phyloP scores from a whole-genome alignment of 2,888 invertebrate genomes.

The Drosophila testacea region DNA sequence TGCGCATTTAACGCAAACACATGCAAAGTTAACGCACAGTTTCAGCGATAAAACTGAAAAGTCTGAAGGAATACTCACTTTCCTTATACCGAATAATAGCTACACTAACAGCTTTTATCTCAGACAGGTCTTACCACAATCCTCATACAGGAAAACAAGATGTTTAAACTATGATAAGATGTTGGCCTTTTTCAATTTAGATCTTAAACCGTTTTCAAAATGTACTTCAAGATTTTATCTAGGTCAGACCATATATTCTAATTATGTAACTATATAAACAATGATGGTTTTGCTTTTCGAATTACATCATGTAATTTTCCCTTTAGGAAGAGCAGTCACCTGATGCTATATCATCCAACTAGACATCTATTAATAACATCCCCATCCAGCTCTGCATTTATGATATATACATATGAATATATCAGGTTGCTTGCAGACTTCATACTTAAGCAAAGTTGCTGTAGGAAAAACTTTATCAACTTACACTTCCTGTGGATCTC shows the following conservation, averaged over 20 bases:
- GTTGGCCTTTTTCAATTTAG: no score
- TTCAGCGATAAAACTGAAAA: neutral
- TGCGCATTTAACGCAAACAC: constrained; percentile 59
- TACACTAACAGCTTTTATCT: neutral
- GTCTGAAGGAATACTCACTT: neutral
- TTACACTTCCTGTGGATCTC: constrained; percentile 18
- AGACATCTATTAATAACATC: constrained; percentile 4
- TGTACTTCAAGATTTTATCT: no score
- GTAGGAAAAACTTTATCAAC: constrained; percentile 10
- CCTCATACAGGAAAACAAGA: no score
- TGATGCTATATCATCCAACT: neutral
- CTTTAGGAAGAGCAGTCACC: neutral
- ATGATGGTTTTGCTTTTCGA: no score
- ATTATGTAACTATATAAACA: no score
- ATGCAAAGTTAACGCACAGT: constrained; percentile 45
- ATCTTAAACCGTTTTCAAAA: no score
- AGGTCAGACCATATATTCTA: no score
- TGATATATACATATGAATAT: neutral
- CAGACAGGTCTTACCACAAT: no score
- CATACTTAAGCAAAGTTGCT: neutral
- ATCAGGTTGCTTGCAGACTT: constrained; percentile 1
- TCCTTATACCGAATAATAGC: neutral
- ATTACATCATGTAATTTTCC: neutral
- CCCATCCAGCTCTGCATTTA: neutral
- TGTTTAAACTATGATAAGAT: no score